These are phyloP conservation scores for Clavelina lepadiformis DNA, from an alignment of 23 tunicate genomes.

Conservation along the genomic window DNA sequence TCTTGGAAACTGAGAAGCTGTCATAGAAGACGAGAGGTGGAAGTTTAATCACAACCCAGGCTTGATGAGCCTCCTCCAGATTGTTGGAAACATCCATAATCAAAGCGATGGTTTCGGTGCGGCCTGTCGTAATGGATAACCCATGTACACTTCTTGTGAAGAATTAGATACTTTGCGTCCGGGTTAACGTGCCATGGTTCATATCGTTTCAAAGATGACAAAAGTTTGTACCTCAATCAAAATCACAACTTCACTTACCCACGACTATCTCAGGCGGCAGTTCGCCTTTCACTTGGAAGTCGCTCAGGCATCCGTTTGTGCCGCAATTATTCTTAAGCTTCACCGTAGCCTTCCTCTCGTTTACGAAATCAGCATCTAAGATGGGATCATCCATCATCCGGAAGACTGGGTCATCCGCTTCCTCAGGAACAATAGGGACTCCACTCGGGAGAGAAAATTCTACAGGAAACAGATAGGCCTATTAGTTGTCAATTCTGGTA, in stretches of 20 bases:
- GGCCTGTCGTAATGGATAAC: no score
- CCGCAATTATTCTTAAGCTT: conserved; percentile 35
- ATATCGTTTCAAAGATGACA: no score
- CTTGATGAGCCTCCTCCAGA: conserved; percentile 84
- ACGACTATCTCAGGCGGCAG: conserved; percentile 33
- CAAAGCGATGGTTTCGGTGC: conserved; percentile 7
- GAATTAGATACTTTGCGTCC: no score
- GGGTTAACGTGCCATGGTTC: no score
- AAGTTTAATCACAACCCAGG: conserved; percentile 22
- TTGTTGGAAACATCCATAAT: conserved; percentile 33
- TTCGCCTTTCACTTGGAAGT: conserved; percentile 31
- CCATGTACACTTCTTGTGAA: no score
- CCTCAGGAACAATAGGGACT: not conserved
- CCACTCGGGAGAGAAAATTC: conserved; percentile 14
- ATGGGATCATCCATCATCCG: conserved; percentile 42
- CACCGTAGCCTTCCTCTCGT: not conserved
- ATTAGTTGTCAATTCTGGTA: not conserved
- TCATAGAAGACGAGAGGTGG: conserved; percentile 22
- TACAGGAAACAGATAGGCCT: not conserved
- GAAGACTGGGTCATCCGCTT: conserved; percentile 1
- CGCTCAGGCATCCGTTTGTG: conserved; percentile 66
- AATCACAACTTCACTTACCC: conserved; percentile 27
- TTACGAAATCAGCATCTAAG: conserved; percentile 34
- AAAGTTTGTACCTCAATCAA: not conserved
- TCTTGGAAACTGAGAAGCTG: conserved; percentile 2